phyloP scores from a whole-genome alignment of 2,113 vertebrate genomes.

The Parotia lawesii region DNA sequence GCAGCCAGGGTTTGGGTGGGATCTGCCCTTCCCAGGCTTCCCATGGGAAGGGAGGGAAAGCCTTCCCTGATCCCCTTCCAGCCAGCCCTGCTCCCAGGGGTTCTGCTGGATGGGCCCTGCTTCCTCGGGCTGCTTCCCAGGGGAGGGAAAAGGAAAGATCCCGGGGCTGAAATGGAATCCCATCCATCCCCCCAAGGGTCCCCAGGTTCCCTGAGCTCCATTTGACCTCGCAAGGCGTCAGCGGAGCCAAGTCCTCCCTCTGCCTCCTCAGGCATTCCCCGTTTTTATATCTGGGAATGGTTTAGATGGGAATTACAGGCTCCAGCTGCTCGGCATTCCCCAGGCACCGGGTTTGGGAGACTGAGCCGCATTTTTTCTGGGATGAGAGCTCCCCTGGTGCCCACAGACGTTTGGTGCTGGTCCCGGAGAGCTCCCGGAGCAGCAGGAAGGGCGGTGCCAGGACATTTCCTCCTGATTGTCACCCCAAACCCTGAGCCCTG shows the following conservation, averaged over 20 bases:
- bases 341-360: no score
- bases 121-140: neutral
- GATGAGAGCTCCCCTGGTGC: neutral
- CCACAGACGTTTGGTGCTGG: neutral
- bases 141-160: neutral
- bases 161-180: neutral
- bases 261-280: neutral
- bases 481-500: neutral
- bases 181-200: neutral
- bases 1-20: neutral
- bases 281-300: neutral
- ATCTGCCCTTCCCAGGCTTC: neutral
- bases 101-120: accelerated
- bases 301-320: neutral
- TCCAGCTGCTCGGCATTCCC: neutral
- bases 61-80: neutral
- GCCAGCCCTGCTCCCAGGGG: neutral
- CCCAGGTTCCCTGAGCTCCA: neutral
- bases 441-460: neutral
- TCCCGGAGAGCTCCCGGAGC: neutral
- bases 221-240: neutral
- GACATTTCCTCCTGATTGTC: neutral
- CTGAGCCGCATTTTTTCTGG: accelerated
- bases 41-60: neutral
- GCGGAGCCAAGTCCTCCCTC: neutral